Evolutionary conservation across 2,888 invertebrate genomes (phyloP).

Genomic region (Pyrochroa serraticornis): DNA sequence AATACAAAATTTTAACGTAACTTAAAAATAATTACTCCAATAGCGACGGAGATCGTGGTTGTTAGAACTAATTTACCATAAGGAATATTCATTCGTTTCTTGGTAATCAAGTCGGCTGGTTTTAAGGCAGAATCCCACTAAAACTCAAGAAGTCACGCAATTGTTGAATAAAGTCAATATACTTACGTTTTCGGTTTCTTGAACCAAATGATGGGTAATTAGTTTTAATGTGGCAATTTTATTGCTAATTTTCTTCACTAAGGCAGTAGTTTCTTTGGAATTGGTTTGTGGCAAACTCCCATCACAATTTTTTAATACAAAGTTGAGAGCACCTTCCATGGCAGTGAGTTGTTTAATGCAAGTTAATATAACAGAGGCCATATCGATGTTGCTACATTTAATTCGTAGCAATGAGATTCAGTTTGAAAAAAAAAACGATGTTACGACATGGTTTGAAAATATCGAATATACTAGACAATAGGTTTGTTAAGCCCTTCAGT

Average conservation of each 20-base stretch:
- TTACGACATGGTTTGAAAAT: too few species aligned
- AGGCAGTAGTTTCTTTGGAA: conserved; percentile 21
- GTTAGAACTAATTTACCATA: conserved; percentile 7
- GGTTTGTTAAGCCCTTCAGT: too few species aligned
- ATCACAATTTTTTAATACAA: conserved; percentile 59
- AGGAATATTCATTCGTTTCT: conserved; percentile 24
- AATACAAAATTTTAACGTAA: background rate
- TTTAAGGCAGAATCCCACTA: conserved; percentile 61
- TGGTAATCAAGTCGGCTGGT: conserved; percentile 61
- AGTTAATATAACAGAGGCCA: conserved; percentile 61
- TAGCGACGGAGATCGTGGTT: background rate
- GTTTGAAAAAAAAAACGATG: conserved; percentile 47
- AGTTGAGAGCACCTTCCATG: conserved; percentile 64
- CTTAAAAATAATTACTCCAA: background rate
- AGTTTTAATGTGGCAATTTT: conserved; percentile 24
- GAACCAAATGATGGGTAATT: conserved; percentile 23
- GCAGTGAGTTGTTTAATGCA: conserved; percentile 65
- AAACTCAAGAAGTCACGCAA: conserved; percentile 30
- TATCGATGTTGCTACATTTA: conserved; percentile 61
- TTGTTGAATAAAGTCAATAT: background rate
- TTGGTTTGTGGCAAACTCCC: conserved; percentile 34
- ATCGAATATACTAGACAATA: too few species aligned
- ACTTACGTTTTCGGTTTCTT: conserved; percentile 33
- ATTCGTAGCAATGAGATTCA: too few species aligned
- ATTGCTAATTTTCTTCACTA: conserved; percentile 23